phyloP scores from a whole-genome alignment of 2,113 vertebrate species.

The Rhinopithecus roxellana region DNA sequence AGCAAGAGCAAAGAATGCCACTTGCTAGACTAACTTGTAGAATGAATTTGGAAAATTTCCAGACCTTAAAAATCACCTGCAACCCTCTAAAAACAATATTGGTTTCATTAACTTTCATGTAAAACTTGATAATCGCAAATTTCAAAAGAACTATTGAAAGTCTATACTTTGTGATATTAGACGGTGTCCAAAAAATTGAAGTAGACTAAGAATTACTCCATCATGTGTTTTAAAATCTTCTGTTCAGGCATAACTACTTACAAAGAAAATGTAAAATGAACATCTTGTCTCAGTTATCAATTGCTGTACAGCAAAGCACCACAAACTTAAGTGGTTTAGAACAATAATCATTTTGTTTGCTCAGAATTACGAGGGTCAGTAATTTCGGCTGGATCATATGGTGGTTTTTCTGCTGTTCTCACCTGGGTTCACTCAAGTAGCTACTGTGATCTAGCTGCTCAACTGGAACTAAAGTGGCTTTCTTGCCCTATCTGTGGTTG shows the following conservation, averaged over 20 bases:
- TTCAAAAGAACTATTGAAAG: neutral
- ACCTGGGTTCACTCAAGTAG: neutral
- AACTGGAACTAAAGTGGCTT: neutral
- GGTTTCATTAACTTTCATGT: neutral
- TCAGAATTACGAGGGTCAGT: neutral
- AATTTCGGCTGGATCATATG: neutral
- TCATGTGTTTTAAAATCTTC: neutral
- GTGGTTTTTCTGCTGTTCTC: neutral
- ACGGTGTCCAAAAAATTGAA: neutral
- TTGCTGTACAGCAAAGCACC: neutral
- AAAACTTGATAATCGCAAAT: neutral
- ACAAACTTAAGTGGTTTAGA: neutral
- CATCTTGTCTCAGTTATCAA: neutral
- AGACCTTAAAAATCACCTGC: neutral
- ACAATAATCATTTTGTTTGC: neutral
- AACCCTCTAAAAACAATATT: neutral
- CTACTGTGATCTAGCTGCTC: neutral
- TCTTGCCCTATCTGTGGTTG: neutral
- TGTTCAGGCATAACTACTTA: neutral
- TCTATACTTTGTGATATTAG: neutral
- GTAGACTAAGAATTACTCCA: neutral
- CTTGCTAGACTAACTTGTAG: neutral
- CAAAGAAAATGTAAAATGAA: constrained; percentile 9
- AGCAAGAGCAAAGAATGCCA: neutral
- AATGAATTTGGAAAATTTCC: neutral